Evolutionary conservation across 2,113 vertebrate species (phyloP), one percentile per base, ranked within the genome.

Genomic region (Micromys minutus): DNA sequence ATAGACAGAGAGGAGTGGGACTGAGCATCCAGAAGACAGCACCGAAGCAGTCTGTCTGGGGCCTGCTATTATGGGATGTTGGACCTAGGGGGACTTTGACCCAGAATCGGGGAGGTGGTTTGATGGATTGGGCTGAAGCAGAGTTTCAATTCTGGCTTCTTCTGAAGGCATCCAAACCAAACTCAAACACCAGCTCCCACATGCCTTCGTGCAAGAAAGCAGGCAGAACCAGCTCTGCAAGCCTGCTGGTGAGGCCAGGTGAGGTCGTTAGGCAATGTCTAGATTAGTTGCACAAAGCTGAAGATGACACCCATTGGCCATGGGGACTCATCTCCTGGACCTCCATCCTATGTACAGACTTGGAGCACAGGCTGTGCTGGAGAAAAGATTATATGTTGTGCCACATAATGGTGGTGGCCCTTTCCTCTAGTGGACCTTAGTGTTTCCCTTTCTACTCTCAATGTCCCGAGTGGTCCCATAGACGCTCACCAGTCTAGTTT

Each of bases 211-310:
- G 90, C 67, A 77, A 94, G 71, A 16, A 80, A 65, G 95, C 88
- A 61, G 72, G 95, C 92, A 36, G 90, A 97, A 98, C 98, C 96
- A 89, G 97, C 96, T 98, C 90, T 72, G n/a, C 96, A 90, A 96
- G 95, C 92, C 81, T 81, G 5, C 19, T 42, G 90, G 90, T 74
- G 22, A 75, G 67, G 90, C 50, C 9, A 61, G 77, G 0, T 59
- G 97, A 93, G 92, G 59, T 61, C 87, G 95, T 39, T 21, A n/a
- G 55, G 92, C 79, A 55, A 21, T 59, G 10, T 15, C 59, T 71
- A 19, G 69, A 34, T 75, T 61, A 39, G 75, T 57, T 83, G 57
- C 7, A 29, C 7, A 45, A 93, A 34, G 94, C 97, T 94, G 75
- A 42, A 84, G 97, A 93, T 89, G 95, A 95, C 81, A 96, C 57